phyloP scores from a whole-genome alignment of 2,797 vertebrate species.

The Chelidonichthys spinosus region DNA sequence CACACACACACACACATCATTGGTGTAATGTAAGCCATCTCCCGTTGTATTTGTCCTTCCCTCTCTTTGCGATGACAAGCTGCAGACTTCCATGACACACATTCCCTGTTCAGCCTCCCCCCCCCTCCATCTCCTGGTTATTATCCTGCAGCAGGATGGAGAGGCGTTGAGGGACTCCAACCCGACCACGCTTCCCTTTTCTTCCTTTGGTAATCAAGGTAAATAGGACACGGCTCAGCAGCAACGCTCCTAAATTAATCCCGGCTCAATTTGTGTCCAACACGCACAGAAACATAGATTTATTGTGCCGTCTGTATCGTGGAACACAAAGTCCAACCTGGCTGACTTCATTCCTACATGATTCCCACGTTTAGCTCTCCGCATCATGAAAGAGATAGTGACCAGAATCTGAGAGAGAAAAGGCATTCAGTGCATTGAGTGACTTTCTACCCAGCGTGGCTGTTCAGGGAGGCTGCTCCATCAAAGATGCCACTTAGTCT shows the following conservation, averaged over 20 bases:
- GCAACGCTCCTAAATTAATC: constrained; percentile 36
- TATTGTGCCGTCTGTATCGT: constrained; percentile 5
- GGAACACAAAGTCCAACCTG: neutral
- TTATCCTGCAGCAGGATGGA: constrained; percentile 49
- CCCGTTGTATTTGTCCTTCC: constrained; percentile 58
- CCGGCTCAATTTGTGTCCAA: constrained; percentile 21
- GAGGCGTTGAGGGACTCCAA: constrained; percentile 53
- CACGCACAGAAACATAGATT: constrained; percentile 20
- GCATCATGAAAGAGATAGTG: neutral
- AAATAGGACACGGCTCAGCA: constrained; percentile 46
- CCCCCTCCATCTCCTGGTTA: constrained; percentile 63
- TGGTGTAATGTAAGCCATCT: constrained; percentile 58
- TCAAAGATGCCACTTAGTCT: constrained; percentile 45
- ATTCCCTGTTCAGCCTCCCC: constrained; percentile 42
- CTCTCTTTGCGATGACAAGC: constrained; percentile 41
- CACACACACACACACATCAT: constrained; percentile 37
- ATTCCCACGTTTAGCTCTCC: constrained; percentile 6
- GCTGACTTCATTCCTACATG: neutral
- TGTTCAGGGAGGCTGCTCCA: constrained; percentile 19
- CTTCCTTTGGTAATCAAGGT: constrained; percentile 61
- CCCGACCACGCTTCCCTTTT: constrained; percentile 26
- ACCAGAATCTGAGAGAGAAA: constrained; percentile 2
- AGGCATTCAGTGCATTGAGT: neutral
- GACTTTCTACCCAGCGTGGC: constrained; percentile 12
- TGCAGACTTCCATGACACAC: constrained; percentile 47